Evolutionary conservation across 1,140 invertebrate genomes (phyloP).

Genomic region (Drosophila serrata): DNA sequence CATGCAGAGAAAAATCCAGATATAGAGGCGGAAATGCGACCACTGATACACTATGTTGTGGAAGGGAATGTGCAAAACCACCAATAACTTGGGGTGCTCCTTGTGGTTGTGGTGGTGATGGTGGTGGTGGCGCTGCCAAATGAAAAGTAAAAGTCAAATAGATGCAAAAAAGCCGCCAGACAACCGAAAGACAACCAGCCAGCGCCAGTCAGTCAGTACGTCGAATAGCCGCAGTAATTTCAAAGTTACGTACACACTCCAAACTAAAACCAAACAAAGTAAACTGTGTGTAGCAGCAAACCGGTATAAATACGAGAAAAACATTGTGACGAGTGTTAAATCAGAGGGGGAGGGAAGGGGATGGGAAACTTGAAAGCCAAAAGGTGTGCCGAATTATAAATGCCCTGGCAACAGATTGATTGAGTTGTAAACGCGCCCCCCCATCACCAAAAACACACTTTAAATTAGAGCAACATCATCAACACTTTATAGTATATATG

Average conservation of each 20-base stretch:
- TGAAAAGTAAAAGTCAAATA: slow-evolving; percentile 83
- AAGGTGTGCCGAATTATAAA: slow-evolving; percentile 35
- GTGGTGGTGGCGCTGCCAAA: slow-evolving; percentile 37
- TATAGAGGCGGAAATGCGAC: slow-evolving; percentile 63
- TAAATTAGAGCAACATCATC: slow-evolving; percentile 7
- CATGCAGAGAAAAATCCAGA: slow-evolving; percentile 16
- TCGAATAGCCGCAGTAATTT: slow-evolving; percentile 44
- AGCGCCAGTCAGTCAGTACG: not conserved
- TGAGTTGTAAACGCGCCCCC: slow-evolving; percentile 26
- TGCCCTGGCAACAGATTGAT: slow-evolving; percentile 34
- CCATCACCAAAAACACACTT: slow-evolving; percentile 2
- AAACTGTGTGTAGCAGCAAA: slow-evolving; percentile 41
- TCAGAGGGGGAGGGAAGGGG: too few relatives aligned
- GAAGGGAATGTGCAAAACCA: slow-evolving; percentile 25
- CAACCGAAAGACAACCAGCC: slow-evolving; percentile 39
- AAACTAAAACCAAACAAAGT: slow-evolving; percentile 28
- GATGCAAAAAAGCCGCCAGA: slow-evolving; percentile 71
- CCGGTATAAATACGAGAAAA: slow-evolving; percentile 48
- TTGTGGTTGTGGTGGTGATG: too few relatives aligned
- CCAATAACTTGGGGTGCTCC: slow-evolving; percentile 14
- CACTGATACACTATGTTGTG: slow-evolving; percentile 24
- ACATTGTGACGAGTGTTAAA: slow-evolving; percentile 2
- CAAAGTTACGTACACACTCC: slow-evolving; percentile 63
- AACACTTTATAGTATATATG: slow-evolving; percentile 2
- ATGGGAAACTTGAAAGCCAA: not conserved